These are phyloP conservation scores for Mactra quadrangularis DNA, from an alignment of 1,140 invertebrate species.

Conservation along the genomic window DNA sequence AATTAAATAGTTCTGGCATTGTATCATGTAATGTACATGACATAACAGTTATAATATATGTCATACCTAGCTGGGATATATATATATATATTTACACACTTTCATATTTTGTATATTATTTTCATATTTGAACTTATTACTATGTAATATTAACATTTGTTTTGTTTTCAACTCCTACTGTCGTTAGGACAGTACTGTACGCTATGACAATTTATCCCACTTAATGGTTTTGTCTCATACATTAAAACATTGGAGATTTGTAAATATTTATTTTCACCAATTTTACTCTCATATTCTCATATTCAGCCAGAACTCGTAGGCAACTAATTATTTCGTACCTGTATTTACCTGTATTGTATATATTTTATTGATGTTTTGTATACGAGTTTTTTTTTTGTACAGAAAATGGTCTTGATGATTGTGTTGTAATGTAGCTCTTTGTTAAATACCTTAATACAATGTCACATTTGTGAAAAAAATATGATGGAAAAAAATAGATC, in stretches of 20 bases:
- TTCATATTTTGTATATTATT: too few relatives aligned
- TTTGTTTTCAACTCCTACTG: too few relatives aligned
- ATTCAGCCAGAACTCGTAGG: not conserved
- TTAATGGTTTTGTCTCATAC: not conserved
- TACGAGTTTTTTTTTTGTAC: slow-evolving; percentile 56
- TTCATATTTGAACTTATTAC: too few relatives aligned
- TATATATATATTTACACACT: too few relatives aligned
- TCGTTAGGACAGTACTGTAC: not conserved
- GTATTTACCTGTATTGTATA: slow-evolving; percentile 33
- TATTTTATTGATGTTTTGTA: slow-evolving; percentile 63
- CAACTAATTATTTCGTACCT: slow-evolving; percentile 44
- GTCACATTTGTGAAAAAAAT: slow-evolving; percentile 15
- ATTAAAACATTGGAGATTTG: not conserved
- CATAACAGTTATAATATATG: too few relatives aligned
- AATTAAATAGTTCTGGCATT: too few relatives aligned
- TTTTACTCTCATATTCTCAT: slow-evolving; percentile 32
- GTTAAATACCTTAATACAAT: slow-evolving; percentile 53
- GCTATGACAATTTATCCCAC: slow-evolving; percentile 3
- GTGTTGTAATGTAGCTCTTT: slow-evolving; percentile 59
- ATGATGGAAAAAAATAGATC: slow-evolving; percentile 34
- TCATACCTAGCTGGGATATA: too few relatives aligned
- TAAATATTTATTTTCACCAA: slow-evolving; percentile 6
- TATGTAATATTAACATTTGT: too few relatives aligned
- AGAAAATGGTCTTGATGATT: slow-evolving; percentile 47
- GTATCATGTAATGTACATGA: too few relatives aligned